Evolutionary conservation across 1,140 invertebrate species (phyloP).

Genomic region (Solenopsis fugax): DNA sequence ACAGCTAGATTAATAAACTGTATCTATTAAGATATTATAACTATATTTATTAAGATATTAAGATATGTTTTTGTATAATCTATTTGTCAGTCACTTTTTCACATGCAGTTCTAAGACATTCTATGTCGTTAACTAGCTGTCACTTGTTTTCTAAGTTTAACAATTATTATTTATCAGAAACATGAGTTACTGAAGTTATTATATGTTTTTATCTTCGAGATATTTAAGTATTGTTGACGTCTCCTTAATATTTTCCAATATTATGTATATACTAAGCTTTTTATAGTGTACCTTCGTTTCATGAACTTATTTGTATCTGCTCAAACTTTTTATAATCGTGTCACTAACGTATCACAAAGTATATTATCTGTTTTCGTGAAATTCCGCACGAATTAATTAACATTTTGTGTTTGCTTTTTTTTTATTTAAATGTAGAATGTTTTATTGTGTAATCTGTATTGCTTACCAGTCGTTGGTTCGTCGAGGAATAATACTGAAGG

Average conservation of each 20-base stretch:
- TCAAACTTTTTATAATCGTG: not conserved
- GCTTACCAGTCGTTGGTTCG: constrained; percentile 91
- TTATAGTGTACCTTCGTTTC: not conserved
- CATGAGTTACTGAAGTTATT: not conserved
- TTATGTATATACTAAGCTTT: not conserved
- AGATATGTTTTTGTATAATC: not conserved
- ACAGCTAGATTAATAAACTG: not conserved
- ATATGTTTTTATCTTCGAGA: not conserved
- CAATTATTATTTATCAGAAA: constrained; percentile 4
- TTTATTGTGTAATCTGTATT: not conserved
- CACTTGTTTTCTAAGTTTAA: not conserved
- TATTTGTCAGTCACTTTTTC: not conserved
- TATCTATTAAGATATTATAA: not conserved
- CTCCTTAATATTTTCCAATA: not conserved
- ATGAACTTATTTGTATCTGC: not conserved
- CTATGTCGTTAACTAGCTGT: not conserved
- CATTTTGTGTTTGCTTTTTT: not conserved
- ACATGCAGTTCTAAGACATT: not conserved
- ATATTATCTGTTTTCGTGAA: not conserved
- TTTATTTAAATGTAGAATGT: not conserved
- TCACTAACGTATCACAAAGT: too few relatives aligned
- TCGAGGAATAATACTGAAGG: constrained; percentile 93
- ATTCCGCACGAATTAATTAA: not conserved
- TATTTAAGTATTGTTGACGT: not conserved
- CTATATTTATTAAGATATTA: too few relatives aligned